Conservation (phyloP, 1,140 invertebrate genomes). For the Ceratoteleas bidentatus region DNA sequence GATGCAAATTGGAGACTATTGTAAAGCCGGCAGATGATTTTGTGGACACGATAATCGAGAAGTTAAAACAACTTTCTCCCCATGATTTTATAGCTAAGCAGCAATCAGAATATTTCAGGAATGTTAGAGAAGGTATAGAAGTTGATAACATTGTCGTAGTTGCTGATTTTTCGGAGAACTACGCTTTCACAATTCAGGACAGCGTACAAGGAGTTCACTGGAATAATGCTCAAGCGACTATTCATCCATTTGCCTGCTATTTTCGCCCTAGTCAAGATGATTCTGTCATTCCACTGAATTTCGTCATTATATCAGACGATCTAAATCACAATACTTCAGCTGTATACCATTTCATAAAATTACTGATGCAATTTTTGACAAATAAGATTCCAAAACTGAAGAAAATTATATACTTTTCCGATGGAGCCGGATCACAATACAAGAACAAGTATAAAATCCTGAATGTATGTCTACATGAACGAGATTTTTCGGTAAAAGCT, state of each 20-base stretch:
- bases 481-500: slow-evolving; percentile 63
- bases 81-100: slow-evolving; percentile 21
- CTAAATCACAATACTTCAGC: slow-evolving; percentile 18
- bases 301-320: slow-evolving; percentile 28
- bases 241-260: slow-evolving; percentile 28
- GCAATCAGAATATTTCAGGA: slow-evolving; percentile 18
- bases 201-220: slow-evolving; percentile 25
- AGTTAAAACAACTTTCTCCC: slow-evolving; percentile 10
- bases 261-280: slow-evolving; percentile 13
- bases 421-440: slow-evolving; percentile 41
- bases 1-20: slow-evolving; percentile 24
- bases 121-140: slow-evolving; percentile 1
- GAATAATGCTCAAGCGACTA: slow-evolving; percentile 14
- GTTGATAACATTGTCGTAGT: slow-evolving; percentile 10
- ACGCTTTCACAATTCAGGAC: slow-evolving; percentile 18
- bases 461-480: slow-evolving; percentile 50
- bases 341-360: slow-evolving; percentile 31
- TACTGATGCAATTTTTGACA: slow-evolving; percentile 20
- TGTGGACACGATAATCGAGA: slow-evolving; percentile 16
- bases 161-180: slow-evolving; percentile 21
- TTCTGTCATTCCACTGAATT: slow-evolving; percentile 13
- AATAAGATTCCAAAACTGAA: background rate
- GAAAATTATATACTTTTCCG: slow-evolving; percentile 42
- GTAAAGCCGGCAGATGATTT: slow-evolving; percentile 19
- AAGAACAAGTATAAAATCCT: slow-evolving; percentile 64